Evolutionary conservation across 2,113 vertebrate genomes (phyloP), one percentile per base, ranked within the genome.

Genomic region (Calcarius ornatus): DNA sequence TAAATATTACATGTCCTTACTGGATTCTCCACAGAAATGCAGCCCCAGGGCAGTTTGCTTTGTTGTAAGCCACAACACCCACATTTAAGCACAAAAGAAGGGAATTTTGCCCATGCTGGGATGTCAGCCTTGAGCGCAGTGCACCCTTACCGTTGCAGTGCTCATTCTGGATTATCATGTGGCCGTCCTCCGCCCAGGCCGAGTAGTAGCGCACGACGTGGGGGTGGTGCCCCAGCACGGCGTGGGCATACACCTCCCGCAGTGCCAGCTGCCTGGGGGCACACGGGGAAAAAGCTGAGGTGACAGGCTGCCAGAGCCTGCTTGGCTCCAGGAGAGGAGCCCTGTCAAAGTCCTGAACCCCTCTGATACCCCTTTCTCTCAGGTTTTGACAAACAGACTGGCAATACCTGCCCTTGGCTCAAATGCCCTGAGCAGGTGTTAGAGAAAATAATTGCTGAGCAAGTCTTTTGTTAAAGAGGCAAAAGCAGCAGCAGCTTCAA

Each of bases 161-260:
- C 25, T 99, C 99, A 23, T 99, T 99, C 92, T 99, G 99, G 94
- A 99, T 99, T 71, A 99, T 98, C 99, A 99, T 99, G 91, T 99
- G 98, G 64, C 98, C 96, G 0, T 99, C 99, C 90, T 99, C 99
- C 13, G 98, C 98, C 99, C 99, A 99, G 0, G 99, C 98, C 0
- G 99, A 99, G 92, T 99, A 99, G 97, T 99, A 99, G 28, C 99
- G 99, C 9, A 99, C 99, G 7, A 99, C 99, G 0, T 99, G 99
- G 16, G 99, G 99, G 84, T 99, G 99, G 90, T 99, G 99, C 4
- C 99, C 99, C 2, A 99, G 98, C 51, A 99, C 99, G 3, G 99
- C 99, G 1, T 99, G 99, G 23, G 99, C 99, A 22, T 99, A 99
- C 21, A 99, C 99, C 96, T 99, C 99, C 0, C 98, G 98, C 79